phyloP scores from a whole-genome alignment of 2,888 invertebrate species.

The Mythimna ferrago region DNA sequence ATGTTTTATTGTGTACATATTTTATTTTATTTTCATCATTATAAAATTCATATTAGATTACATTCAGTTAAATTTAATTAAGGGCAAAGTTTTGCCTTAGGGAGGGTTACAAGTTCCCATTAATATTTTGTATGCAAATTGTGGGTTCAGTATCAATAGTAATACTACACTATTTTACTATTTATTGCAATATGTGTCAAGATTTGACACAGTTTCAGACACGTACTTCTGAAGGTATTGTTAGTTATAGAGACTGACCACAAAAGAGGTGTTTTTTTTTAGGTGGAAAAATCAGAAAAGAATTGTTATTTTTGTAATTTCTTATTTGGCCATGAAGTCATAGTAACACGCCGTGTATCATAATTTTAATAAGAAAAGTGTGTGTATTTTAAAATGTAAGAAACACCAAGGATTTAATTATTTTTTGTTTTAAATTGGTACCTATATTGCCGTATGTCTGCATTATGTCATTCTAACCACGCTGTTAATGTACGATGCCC shows the following conservation, averaged over 20 bases:
- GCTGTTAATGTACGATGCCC: too few species aligned
- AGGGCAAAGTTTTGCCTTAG: background rate
- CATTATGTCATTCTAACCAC: too few species aligned
- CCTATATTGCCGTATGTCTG: too few species aligned
- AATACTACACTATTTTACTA: too few species aligned
- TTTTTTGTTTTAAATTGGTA: too few species aligned
- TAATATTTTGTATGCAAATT: background rate
- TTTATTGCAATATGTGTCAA: constrained; percentile 1
- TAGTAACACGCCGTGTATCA: background rate
- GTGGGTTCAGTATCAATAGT: background rate
- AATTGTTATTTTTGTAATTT: background rate
- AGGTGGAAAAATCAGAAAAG: too few species aligned
- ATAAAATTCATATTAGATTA: too few species aligned
- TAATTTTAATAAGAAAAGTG: background rate
- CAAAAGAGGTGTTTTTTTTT: background rate
- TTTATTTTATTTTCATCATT: background rate
- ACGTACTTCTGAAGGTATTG: constrained; percentile 12
- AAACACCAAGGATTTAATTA: background rate
- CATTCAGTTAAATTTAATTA: too few species aligned
- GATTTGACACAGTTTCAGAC: constrained; percentile 21
- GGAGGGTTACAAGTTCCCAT: background rate
- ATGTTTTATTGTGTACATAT: background rate
- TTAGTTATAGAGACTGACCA: background rate
- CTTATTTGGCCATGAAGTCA: constrained; percentile 29
- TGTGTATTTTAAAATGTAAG: background rate